Evolutionary conservation across 2,888 invertebrate genomes (phyloP).

Genomic region (Scaptomyza reducta): DNA sequence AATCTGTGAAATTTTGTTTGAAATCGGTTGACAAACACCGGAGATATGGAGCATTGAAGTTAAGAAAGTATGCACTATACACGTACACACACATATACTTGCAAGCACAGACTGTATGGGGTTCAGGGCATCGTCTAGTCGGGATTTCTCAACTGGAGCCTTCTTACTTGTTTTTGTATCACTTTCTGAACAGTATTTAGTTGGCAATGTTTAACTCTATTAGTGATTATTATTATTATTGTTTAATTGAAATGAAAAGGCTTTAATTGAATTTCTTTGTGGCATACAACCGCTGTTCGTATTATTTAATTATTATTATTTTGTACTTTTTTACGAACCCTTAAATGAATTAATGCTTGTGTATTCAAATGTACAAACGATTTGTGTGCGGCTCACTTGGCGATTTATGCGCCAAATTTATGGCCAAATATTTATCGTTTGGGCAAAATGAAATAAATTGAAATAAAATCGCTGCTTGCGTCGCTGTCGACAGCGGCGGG

Average conservation of each 20-base stretch:
- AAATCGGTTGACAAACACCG: no score
- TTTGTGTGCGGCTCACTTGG: conserved; percentile 36
- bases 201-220: background rate
- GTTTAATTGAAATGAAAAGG: conserved; percentile 3
- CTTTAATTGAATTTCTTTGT: conserved; percentile 22
- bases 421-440: conserved; percentile 70
- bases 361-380: conserved; percentile 28
- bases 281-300: conserved; percentile 10
- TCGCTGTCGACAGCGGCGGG: conserved; percentile 31
- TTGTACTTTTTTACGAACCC: conserved; percentile 9
- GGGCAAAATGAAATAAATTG: conserved; percentile 56
- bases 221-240: background rate
- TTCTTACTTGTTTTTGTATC: background rate
- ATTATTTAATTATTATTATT: conserved; percentile 17
- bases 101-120: no score
- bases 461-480: conserved; percentile 52
- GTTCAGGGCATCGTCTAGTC: no score
- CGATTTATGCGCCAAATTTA: conserved; percentile 68
- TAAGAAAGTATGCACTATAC: no score
- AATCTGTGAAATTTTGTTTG: no score
- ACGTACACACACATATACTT: no score
- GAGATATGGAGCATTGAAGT: no score
- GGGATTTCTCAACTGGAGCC: no score
- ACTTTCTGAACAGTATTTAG: background rate
- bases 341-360: conserved; percentile 41